These are phyloP conservation scores for Herpailurus yagouaroundi DNA, from an alignment of 2,113 vertebrate species.

Conservation along the genomic window DNA sequence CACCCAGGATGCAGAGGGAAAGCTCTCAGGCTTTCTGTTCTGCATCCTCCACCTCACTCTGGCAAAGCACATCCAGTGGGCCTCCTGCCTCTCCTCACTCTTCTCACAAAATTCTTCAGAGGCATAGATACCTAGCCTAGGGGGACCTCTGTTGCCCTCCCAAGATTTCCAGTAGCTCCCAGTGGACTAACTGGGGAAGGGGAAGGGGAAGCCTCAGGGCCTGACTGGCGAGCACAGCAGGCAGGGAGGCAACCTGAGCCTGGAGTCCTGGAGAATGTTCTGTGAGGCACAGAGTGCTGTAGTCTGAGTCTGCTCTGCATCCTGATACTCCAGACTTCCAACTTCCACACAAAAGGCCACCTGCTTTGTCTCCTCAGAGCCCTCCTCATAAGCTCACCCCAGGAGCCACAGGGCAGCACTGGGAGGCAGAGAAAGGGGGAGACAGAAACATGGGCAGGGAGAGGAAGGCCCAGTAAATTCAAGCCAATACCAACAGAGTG, in stretches of 20 bases:
- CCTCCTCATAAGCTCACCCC: background rate
- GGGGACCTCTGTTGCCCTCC: background rate
- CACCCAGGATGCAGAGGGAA: background rate
- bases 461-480: background rate
- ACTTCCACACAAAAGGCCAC: conserved; percentile 81
- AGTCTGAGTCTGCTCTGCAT: conserved; percentile 85
- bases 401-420: background rate
- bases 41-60: background rate
- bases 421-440: background rate
- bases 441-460: background rate
- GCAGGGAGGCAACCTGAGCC: background rate
- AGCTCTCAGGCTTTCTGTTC: background rate
- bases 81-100: background rate
- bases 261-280: conserved; percentile 54
- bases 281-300: conserved; percentile 90
- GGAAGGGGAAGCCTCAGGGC: background rate
- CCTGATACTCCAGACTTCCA: conserved; percentile 84
- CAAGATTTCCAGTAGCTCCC: background rate
- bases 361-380: background rate
- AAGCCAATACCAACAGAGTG: background rate
- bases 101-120: background rate
- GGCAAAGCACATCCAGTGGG: background rate
- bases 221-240: background rate
- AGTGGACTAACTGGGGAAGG: background rate
- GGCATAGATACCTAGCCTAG: background rate